Evolutionary conservation across 2,888 invertebrate genomes (phyloP), one percentile per base, ranked within the genome.

Genomic region (Trachelus stipa): DNA sequence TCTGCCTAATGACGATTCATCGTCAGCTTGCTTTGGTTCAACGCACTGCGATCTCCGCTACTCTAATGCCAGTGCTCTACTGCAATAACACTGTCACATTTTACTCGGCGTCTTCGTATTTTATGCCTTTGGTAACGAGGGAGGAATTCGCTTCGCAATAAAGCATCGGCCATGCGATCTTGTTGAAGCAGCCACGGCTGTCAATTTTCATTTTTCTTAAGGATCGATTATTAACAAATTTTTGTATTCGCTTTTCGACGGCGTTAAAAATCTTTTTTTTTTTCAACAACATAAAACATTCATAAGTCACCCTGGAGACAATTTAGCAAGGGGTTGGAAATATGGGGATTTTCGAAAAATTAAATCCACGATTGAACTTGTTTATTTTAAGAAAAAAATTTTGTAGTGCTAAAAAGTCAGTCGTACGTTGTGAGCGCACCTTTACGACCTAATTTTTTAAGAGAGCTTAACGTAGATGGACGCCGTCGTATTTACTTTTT

Each of bases 1-100:
- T 85, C 81, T 79, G 82, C 78, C 79, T 81, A 83, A 83, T 82
- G 82, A 81, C 84, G 83, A 83, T 83, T 82, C 83, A 82, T 83
- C 83, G 85, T 82, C 81, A 83, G 74, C 35, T 82, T 80, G 81
- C 81, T 77, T 81, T 85, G 84, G 85, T 85, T 85, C 85, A 85
- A 85, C 79, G 85, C 84, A 85, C 85, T 84, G 81, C 79, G 71
- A 71, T 71, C 71, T 71, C 71, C 71, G 15, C 33, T 71, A 34
- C 71, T 71, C 31, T 33, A 71, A 34, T 34, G 71, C 34, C 71
- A 33, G 71, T 56, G 56, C 56, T 56, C 71, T 34, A 34, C 71
- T 71, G 71, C 71, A 71, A 71, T 71, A 71, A 71, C 31, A 34
- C 71, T 30, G 34, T 71, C 71, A 56, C 31, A 34, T 12, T 31